A percentile compares a stretch with the other conserved stretches of the same genome.
Conservation (phyloP, 2,113 vertebrate species). For the Megaptera novaeangliae region DNA sequence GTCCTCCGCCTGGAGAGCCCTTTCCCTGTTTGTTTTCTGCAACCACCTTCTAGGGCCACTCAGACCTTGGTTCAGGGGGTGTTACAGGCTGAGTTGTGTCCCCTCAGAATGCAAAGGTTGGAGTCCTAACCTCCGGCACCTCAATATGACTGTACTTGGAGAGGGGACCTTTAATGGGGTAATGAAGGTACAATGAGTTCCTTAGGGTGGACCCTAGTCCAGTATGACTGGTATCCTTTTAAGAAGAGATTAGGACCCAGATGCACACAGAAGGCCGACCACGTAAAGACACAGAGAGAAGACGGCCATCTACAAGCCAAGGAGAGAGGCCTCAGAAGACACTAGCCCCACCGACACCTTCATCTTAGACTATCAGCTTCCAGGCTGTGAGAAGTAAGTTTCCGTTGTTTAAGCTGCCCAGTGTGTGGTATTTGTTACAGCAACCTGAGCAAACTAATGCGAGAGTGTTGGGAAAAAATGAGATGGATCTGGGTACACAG, state of each 20-base stretch:
- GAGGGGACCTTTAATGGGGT: too few relatives aligned
- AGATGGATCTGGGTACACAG: not conserved
- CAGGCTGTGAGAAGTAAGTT: not conserved
- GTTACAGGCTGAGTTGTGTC: not conserved
- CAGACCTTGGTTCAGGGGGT: not conserved
- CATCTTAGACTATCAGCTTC: rapidly evolving
- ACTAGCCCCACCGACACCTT: not conserved
- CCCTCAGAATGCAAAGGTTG: not conserved
- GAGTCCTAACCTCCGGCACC: too few relatives aligned
- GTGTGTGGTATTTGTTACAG: not conserved
- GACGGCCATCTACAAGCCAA: rapidly evolving
- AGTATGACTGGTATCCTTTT: not conserved
- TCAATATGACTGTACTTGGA: not conserved
- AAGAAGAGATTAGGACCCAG: not conserved
- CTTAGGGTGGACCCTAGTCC: too few relatives aligned
- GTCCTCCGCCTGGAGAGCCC: not conserved
- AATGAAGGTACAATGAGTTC: not conserved
- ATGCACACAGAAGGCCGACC: rapidly evolving
- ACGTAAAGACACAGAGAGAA: not conserved
- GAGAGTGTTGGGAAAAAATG: not conserved
- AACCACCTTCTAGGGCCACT: not conserved
- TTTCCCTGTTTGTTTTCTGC: not conserved
- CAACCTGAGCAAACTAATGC: not conserved
- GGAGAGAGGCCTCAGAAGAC: not conserved
- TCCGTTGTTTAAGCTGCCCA: not conserved